Evolutionary conservation across 1,140 invertebrate species (phyloP).

Genomic region (Pissodes strobi): DNA sequence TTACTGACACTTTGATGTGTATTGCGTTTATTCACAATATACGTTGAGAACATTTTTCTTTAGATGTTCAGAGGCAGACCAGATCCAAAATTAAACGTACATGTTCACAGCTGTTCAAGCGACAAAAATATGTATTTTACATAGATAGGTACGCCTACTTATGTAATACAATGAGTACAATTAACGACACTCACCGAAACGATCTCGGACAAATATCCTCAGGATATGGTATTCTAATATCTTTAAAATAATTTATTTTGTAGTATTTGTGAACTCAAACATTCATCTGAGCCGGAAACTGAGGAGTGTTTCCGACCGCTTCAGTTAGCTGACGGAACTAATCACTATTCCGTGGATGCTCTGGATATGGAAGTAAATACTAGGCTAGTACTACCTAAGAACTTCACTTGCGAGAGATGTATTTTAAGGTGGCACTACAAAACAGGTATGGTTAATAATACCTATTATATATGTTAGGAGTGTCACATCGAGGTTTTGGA

Average conservation of each 20-base stretch:
- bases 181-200: too few species aligned
- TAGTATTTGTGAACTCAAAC: slow-evolving; percentile 60
- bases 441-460: slow-evolving; percentile 52
- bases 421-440: slow-evolving; percentile 72
- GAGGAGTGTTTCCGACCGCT: slow-evolving; percentile 66
- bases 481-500: neutral
- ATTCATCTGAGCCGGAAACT: slow-evolving; percentile 55
- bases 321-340: slow-evolving; percentile 56
- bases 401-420: slow-evolving; percentile 66
- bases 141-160: too few species aligned
- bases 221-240: too few species aligned
- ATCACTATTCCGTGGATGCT: slow-evolving; percentile 42
- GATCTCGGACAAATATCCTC: too few species aligned
- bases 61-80: too few species aligned
- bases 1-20: too few species aligned
- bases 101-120: too few species aligned
- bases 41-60: too few species aligned
- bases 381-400: slow-evolving; percentile 58
- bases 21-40: too few species aligned
- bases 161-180: too few species aligned
- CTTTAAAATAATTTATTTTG: slow-evolving; percentile 43
- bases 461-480: neutral
- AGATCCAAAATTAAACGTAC: too few species aligned
- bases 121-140: too few species aligned
- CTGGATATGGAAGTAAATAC: slow-evolving; percentile 51